Evolutionary conservation across 64 coral and sea anemone genomes (phyloP).

Genomic region (Hydrozoanthus tunicans): DNA sequence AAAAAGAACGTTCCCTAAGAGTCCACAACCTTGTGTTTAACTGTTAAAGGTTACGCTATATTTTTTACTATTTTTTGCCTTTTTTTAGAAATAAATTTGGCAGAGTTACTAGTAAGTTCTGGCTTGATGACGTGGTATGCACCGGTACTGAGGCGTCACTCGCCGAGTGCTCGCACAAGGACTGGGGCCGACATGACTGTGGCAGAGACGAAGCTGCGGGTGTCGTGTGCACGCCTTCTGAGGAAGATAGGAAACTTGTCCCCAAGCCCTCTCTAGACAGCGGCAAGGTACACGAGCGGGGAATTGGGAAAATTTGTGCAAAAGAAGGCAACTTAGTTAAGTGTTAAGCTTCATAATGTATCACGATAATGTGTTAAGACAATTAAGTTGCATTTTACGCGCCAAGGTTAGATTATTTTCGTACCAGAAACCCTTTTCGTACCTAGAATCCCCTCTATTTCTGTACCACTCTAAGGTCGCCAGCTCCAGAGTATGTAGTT

Average conservation of each 20-base stretch:
- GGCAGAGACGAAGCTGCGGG: conserved; percentile 54
- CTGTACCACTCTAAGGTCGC: too few relatives aligned
- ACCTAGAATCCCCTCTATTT: too few relatives aligned
- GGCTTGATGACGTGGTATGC: conserved; percentile 83
- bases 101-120: conserved; percentile 56
- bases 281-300: conserved; percentile 46
- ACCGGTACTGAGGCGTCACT: conserved; percentile 68
- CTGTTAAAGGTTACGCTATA: not conserved
- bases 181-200: conserved; percentile 84
- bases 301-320: too few relatives aligned
- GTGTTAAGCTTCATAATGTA: too few relatives aligned
- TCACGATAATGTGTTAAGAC: too few relatives aligned
- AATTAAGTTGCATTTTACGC: too few relatives aligned
- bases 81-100: conserved; percentile 57
- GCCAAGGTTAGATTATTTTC: too few relatives aligned
- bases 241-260: conserved; percentile 46
- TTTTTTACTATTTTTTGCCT: not conserved
- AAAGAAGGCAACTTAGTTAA: too few relatives aligned
- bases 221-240: conserved; percentile 59
- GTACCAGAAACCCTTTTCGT: too few relatives aligned
- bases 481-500: too few relatives aligned
- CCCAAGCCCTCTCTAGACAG: conserved; percentile 61
- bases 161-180: conserved; percentile 58
- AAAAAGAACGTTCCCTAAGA: not conserved
- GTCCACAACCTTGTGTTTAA: not conserved